A percentile compares a stretch with the other conserved stretches of the same genome.
phyloP scores from a whole-genome alignment of 2,797 vertebrate species.

The Chaunax sp. region DNA sequence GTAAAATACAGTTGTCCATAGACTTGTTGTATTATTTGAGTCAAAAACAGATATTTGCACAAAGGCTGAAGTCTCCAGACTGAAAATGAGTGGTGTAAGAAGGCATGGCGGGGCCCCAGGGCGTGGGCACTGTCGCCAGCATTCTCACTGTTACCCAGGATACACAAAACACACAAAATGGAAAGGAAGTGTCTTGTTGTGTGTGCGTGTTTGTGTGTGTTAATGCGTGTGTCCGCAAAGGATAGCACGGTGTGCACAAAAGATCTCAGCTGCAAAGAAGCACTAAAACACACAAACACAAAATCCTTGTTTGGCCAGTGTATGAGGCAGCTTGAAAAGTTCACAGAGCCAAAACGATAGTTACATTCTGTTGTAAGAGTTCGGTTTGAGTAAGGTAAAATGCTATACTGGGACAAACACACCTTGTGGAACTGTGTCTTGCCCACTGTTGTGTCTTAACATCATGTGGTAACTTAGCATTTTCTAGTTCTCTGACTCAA shows the following conservation, averaged over 20 bases:
- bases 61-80: conserved; percentile 73
- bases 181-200: conserved; percentile 61
- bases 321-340: conserved; percentile 22
- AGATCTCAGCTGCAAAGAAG: conserved; percentile 43
- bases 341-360: conserved; percentile 12
- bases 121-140: conserved; percentile 74
- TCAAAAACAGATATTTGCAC: conserved; percentile 80
- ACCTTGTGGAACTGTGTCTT: conserved; percentile 5
- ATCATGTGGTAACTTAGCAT: conserved; percentile 30
- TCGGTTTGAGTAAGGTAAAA: background rate
- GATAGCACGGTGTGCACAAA: conserved; percentile 39
- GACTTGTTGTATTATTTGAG: conserved; percentile 72
- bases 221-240: conserved; percentile 25
- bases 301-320: conserved; percentile 24
- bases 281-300: conserved; percentile 22
- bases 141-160: conserved; percentile 59
- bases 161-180: conserved; percentile 44
- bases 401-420: background rate
- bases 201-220: conserved; percentile 20
- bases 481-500: conserved; percentile 33
- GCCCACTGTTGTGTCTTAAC: conserved; percentile 10
- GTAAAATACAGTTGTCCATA: conserved; percentile 74
- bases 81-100: conserved; percentile 78
- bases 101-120: conserved; percentile 65
- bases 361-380: conserved; percentile 1